These are phyloP conservation scores for Mus minutoides DNA, from an alignment of 2,797 vertebrate species.

Conservation along the genomic window DNA sequence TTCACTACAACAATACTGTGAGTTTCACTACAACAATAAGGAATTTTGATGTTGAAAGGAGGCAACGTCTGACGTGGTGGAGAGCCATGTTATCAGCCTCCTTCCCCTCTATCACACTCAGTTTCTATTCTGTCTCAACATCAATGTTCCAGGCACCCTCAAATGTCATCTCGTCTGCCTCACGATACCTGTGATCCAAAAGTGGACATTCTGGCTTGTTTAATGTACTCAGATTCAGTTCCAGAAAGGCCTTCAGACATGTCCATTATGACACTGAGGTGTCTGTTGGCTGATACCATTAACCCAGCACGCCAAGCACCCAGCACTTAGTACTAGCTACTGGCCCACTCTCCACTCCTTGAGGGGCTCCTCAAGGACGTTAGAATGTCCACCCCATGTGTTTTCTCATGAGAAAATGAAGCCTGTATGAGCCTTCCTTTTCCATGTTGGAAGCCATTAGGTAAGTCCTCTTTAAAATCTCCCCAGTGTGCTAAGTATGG, in stretches of 20 bases:
- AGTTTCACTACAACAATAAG: neutral
- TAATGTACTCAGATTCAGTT: neutral
- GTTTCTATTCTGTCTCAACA: neutral
- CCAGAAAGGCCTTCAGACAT: neutral
- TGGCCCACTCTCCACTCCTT: neutral
- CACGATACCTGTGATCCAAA: neutral
- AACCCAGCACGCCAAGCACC: neutral
- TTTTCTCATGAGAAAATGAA: neutral
- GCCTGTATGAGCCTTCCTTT: neutral
- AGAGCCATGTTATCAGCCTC: neutral
- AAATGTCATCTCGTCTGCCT: neutral
- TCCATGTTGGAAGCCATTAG: neutral
- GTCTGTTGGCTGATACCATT: neutral
- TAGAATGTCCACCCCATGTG: neutral
- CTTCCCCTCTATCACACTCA: neutral
- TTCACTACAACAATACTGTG: neutral
- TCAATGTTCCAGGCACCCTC: neutral
- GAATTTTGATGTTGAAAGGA: neutral
- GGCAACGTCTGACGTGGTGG: neutral
- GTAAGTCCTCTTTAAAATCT: neutral
- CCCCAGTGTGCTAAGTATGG: neutral
- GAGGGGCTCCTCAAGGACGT: neutral
- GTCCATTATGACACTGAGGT: neutral
- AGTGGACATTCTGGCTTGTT: neutral
- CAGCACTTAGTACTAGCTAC: neutral